Conservation (phyloP, 1,140 invertebrate genomes). For the Drosophila eugracilis region DNA sequence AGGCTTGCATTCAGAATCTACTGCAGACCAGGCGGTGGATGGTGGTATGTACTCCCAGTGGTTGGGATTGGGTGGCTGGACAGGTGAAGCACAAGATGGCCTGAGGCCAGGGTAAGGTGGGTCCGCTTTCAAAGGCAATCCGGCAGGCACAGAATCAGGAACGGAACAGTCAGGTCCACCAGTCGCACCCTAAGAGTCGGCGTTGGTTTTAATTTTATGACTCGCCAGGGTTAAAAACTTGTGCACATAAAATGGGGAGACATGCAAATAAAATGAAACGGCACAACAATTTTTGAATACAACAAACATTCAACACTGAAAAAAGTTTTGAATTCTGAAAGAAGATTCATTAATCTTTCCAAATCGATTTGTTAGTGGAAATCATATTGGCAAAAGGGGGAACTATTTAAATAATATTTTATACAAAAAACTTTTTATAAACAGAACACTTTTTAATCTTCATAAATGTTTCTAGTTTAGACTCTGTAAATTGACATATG, state of each 20-base stretch:
- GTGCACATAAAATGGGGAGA: conserved; percentile 54
- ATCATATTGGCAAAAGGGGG: too few species aligned
- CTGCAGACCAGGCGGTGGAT: conserved; percentile 38
- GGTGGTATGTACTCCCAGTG: conserved; percentile 6
- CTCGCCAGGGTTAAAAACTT: conserved; percentile 73
- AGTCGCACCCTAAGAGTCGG: conserved; percentile 61
- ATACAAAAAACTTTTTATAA: too few species aligned
- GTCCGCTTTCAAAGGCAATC: conserved; percentile 55
- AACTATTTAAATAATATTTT: too few species aligned
- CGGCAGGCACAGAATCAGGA: conserved; percentile 2
- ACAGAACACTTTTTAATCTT: too few species aligned
- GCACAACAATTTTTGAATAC: conserved; percentile 48
- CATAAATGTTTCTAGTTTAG: too few species aligned
- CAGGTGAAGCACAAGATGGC: conserved; percentile 45
- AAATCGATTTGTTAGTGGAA: too few species aligned
- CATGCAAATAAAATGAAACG: conserved; percentile 58
- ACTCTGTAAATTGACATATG: too few species aligned
- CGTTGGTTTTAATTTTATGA: conserved; percentile 78
- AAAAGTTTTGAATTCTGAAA: conserved; percentile 6
- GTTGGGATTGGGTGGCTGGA: conserved; percentile 5
- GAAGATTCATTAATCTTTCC: too few species aligned
- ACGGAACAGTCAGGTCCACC: conserved; percentile 38
- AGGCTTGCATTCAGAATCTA: conserved; percentile 78
- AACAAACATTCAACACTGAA: conserved; percentile 2
- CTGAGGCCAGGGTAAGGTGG: conserved; percentile 27